Evolutionary conservation across 2,888 invertebrate species (phyloP), one percentile per base, ranked within the genome.

Genomic region (Tridacna gigas): DNA sequence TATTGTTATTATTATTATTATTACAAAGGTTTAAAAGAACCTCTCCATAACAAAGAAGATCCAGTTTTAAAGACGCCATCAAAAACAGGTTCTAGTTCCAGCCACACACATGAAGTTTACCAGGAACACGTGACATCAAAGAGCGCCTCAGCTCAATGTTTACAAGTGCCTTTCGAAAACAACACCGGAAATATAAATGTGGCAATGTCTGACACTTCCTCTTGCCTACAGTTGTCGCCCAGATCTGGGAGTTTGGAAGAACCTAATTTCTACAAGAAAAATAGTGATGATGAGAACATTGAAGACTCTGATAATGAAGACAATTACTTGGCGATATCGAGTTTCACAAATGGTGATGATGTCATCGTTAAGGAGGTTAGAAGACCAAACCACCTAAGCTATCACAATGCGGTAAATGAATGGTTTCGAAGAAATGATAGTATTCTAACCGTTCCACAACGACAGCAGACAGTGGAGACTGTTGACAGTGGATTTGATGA

Each of bases 401-500:
- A 71, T n/a, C 71, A 71, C 15, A 25, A 48, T 7, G 71, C 71
- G 1, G 71, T 71, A 15, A n/a, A 71, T 71, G 71, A 71, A 51
- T 71, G 71, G 71, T 71, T 71, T 25, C 9, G 71, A 13, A 48
- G 71, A 26, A 87, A 87, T 69, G 67, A 51, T 12, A 56, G 37
- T 11, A n/a, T 73, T 2, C 51, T 81, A 18, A 84, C 61, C 9
- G 80, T 74, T 20, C 88, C 89, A 0, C 75, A 79, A 7, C 80
- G 91, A 11, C 91, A 91, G 73, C 88, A 86, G 11, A 91, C 91
- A 0, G 77, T 86, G 11, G 92, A 92, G n/a, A 91, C 91, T 0
- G 80, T 87, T 7, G 91, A 91, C 79, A 91, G 91, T 79, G 92
- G 92, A 0, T 91, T 90, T 73, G 89, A 88, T 5, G 91, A 91